Conservation (phyloP, 2,797 vertebrate genomes). For the Cynopterus sphinx region DNA sequence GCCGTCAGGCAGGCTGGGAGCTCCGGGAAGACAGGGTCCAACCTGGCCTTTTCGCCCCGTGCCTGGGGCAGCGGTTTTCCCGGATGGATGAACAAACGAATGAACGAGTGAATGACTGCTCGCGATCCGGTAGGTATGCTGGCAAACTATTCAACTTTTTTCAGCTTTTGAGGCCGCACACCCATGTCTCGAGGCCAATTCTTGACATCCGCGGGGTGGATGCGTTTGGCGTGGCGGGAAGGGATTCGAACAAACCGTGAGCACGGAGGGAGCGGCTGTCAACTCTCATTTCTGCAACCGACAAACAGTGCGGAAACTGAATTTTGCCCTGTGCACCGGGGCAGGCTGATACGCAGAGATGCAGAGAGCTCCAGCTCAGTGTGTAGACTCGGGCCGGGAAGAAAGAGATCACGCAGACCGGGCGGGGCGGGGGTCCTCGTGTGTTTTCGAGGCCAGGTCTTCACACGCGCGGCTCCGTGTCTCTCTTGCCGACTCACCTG, state of each 20-base stretch:
- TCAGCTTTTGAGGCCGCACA: background rate
- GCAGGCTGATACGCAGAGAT: background rate
- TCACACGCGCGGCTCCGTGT: background rate
- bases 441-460: too few relatives aligned
- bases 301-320: constrained; percentile 46
- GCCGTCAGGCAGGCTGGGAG: background rate
- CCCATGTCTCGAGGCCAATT: constrained; percentile 50
- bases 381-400: background rate
- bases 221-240: constrained; percentile 53
- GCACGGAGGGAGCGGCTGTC: constrained; percentile 25
- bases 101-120: background rate
- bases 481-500: background rate
- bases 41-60: background rate
- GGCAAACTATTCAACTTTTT: background rate
- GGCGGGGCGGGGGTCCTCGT: fast-evolving
- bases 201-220: constrained; percentile 14
- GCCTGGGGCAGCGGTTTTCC: background rate
- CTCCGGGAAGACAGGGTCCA: background rate
- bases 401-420: background rate
- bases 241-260: constrained; percentile 30
- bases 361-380: background rate
- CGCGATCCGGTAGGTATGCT: background rate
- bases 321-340: background rate
- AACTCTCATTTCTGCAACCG: constrained; percentile 18
- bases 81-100: background rate